These are phyloP conservation scores for Zygaena filipendulae DNA, from an alignment of 2,888 invertebrate species.

Conservation along the genomic window DNA sequence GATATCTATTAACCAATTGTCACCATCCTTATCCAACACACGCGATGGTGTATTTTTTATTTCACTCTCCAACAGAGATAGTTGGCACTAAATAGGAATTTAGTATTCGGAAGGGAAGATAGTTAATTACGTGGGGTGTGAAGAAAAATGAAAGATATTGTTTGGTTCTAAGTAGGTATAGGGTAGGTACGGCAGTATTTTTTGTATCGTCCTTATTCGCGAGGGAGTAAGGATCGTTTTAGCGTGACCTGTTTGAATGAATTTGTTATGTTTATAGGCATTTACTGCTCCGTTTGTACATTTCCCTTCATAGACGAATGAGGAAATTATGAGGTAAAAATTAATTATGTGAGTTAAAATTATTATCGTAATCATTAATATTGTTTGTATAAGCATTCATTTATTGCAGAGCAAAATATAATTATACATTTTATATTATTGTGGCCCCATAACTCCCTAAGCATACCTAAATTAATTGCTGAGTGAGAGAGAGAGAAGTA, in stretches of 20 bases:
- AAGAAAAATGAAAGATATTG: slow-evolving; percentile 36
- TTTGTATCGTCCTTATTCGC: slow-evolving; percentile 10
- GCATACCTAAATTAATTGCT: too few species aligned
- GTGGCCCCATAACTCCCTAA: too few species aligned
- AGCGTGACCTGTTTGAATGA: too few species aligned
- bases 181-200: slow-evolving; percentile 14
- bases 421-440: too few species aligned
- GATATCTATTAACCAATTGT: slow-evolving; percentile 30
- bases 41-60: slow-evolving; percentile 10
- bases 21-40: slow-evolving; percentile 27
- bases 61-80: slow-evolving; percentile 32
- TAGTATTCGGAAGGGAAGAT: slow-evolving; percentile 64
- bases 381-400: too few species aligned
- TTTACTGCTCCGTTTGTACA: too few species aligned
- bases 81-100: slow-evolving; percentile 63
- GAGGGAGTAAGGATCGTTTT: slow-evolving; percentile 16
- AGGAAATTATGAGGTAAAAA: slow-evolving; percentile 34
- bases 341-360: too few species aligned
- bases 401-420: too few species aligned
- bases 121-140: slow-evolving; percentile 61
- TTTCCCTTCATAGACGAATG: slow-evolving; percentile 37
- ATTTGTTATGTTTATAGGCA: too few species aligned
- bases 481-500: too few species aligned
- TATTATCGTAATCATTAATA: too few species aligned
- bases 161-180: slow-evolving; percentile 7